Evolutionary conservation across 2,888 invertebrate species (phyloP), one percentile per base, ranked within the genome.

Genomic region (Andrena dorsata): DNA sequence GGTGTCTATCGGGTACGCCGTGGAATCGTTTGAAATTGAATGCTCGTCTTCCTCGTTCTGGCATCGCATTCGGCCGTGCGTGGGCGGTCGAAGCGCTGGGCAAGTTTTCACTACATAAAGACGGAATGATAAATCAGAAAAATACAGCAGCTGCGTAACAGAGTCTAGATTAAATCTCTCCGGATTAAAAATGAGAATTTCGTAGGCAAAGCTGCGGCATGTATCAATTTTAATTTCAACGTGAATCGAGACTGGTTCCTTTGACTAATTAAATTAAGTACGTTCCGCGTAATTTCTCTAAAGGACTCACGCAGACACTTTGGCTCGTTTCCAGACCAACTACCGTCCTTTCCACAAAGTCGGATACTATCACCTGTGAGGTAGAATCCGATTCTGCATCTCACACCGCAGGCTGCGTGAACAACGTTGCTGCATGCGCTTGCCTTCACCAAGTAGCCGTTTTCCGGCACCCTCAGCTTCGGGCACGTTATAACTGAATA

Each of bases 331-430:
- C 97, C 96, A 10, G 96, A 96, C 97, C 97, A 97, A 7, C 94
- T 94, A 0, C 96, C 96, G 91, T 96, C 95, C 76, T 95, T 95
- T 82, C 95, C 95, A 89, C 97, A 97, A 10, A 96, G 94, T 76
- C 96, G 93, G 63, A 96, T 95, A 86, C 95, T 95, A 85, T 92
- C 92, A 92, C 96, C 91, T 85, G 91, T 88, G 90, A 94, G 88
- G 91, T 94, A 93, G 91, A 95, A 97, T 1, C 97, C 96, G 32
- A 96, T 95, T 88, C 95, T 95, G 90, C 97, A 97, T 60, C 96
- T 94, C 7, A 96, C 94, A 0, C 96, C 96, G 92, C 96, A 97
- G 0, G 96, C 96, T n/a, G 96, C 96, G 90, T 96, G 96, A 66
- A 96, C 94, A 6, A 96, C 96, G 88, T 95, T 96, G 77, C 94